Evolutionary conservation across 2,888 invertebrate species (phyloP).

Genomic region (Dryobotodes eremita): DNA sequence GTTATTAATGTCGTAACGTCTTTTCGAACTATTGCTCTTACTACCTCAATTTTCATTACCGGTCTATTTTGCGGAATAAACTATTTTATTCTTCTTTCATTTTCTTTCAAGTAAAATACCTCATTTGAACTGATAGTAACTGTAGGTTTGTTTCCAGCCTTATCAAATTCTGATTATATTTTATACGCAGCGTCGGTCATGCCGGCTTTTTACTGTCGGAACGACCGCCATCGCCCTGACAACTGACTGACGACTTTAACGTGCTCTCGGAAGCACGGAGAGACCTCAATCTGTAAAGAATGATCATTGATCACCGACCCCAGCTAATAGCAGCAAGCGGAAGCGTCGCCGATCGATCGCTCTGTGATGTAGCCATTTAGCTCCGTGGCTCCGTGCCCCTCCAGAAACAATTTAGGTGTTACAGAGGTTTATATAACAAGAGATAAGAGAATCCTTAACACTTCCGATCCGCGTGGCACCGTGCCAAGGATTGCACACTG

Average conservation of each 20-base stretch:
- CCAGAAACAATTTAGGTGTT: slow-evolving; percentile 58
- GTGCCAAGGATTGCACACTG: slow-evolving; percentile 60
- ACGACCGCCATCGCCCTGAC: slow-evolving; percentile 20
- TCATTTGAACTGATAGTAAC: not conserved
- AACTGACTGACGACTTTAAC: slow-evolving; percentile 46
- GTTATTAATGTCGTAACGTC: slow-evolving; percentile 81
- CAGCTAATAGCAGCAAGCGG: slow-evolving; percentile 45
- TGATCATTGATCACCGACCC: slow-evolving; percentile 46
- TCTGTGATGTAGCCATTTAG: slow-evolving; percentile 54
- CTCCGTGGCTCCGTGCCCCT: slow-evolving; percentile 34
- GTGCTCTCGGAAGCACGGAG: slow-evolving; percentile 34
- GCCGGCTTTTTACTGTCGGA: not conserved
- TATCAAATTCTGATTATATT: slow-evolving; percentile 13
- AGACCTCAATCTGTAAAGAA: slow-evolving; percentile 45
- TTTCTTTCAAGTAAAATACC: not conserved
- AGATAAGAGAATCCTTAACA: slow-evolving; percentile 64
- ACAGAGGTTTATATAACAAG: slow-evolving; percentile 65
- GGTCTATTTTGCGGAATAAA: not conserved
- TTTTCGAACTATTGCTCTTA: slow-evolving; percentile 70
- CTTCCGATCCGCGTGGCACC: slow-evolving; percentile 65
- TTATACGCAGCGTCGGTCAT: slow-evolving; percentile 26
- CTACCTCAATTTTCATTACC: slow-evolving; percentile 53
- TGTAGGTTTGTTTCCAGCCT: not conserved
- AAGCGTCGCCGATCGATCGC: slow-evolving; percentile 49
- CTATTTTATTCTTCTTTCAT: slow-evolving; percentile 12